phyloP scores from a whole-genome alignment of 2,113 vertebrate genomes.

The Apaloderma vittatum region DNA sequence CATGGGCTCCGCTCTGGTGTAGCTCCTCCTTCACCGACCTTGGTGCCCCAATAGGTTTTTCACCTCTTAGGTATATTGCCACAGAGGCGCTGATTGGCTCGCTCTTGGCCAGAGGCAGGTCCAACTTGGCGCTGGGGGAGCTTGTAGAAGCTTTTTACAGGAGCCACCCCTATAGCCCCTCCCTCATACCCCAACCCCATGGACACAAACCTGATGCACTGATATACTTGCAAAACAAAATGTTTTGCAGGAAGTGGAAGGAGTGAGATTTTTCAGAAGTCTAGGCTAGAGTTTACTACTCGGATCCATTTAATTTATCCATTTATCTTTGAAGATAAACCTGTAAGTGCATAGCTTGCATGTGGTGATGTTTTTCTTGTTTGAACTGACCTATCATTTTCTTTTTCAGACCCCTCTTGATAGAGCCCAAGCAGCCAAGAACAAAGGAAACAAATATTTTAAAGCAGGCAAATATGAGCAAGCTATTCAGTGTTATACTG shows the following conservation, averaged over 20 bases:
- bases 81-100: neutral
- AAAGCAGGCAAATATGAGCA: slow-evolving; percentile 97
- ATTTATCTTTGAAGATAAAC: neutral
- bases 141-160: neutral
- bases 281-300: neutral
- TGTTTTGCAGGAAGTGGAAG: neutral
- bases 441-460: slow-evolving; percentile 98
- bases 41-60: neutral
- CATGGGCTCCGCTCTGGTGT: neutral
- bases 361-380: neutral
- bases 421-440: slow-evolving; percentile 94
- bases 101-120: neutral
- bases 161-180: neutral
- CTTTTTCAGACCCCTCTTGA: slow-evolving; percentile 90
- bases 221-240: neutral
- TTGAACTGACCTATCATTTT: neutral
- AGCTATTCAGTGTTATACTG: slow-evolving; percentile 97
- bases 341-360: neutral
- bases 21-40: neutral
- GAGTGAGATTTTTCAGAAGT: neutral
- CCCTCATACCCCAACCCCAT: neutral
- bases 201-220: neutral
- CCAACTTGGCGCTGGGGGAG: neutral
- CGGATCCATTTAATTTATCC: neutral
- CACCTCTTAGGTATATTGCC: neutral